Evolutionary conservation across 2,113 vertebrate species (phyloP).

Genomic region (Gymnorhina tibicen): DNA sequence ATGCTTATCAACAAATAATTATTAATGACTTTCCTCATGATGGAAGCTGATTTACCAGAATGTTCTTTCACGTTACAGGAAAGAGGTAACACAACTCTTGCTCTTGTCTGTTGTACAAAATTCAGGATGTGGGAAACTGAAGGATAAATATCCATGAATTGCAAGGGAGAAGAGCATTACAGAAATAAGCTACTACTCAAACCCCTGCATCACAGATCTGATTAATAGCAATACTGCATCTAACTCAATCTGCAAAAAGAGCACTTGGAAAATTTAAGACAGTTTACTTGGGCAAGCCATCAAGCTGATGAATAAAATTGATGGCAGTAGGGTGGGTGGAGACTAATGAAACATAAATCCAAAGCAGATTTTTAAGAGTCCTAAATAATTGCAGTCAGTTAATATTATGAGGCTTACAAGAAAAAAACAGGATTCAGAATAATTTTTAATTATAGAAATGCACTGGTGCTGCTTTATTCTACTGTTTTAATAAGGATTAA

Average conservation of each 20-base stretch:
- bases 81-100: not conserved
- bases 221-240: constrained; percentile 69
- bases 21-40: not conserved
- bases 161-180: not conserved
- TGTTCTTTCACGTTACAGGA: not conserved
- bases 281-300: constrained; percentile 66
- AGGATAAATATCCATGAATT: not conserved
- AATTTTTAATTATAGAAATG: constrained; percentile 53
- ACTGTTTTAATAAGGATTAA: constrained; percentile 13
- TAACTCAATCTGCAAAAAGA: constrained; percentile 70
- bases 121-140: not conserved
- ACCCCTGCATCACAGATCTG: constrained; percentile 4
- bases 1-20: not conserved
- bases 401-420: not conserved
- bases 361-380: constrained; percentile 9
- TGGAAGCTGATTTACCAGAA: not conserved
- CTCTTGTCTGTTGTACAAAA: not conserved
- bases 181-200: not conserved
- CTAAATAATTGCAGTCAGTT: constrained; percentile 16
- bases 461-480: constrained; percentile 3
- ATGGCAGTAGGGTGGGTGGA: not conserved
- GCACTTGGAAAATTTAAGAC: constrained; percentile 64
- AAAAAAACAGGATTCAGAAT: constrained; percentile 3
- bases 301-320: constrained; percentile 63
- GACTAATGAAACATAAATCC: constrained; percentile 57